Evolutionary conservation across 1,140 invertebrate genomes (phyloP), one percentile per base, ranked within the genome.

Genomic region (Araneus ventricosus): DNA sequence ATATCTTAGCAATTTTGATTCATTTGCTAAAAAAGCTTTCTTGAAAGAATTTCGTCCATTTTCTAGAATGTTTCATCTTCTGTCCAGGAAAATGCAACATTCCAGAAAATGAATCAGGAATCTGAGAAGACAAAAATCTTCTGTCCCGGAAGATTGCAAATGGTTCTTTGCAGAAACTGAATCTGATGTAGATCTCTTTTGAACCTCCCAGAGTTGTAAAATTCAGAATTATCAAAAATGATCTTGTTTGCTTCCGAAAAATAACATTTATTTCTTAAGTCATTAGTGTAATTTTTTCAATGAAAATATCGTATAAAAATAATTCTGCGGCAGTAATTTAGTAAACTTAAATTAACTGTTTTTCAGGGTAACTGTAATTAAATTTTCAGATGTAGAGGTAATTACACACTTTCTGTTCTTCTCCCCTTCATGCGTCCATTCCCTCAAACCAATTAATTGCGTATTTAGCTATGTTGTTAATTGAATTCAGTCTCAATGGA

Each of bases 381-480:
- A 24, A 30, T 75, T 37, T 75, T 37, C 30, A 34, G 37, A 30
- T 34, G 30, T 34, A 34, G 70, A 75, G 30, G 22, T 30, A 75
- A 75, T 75, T 5, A 14, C 17, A 17, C 45, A 20, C 30, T 27
- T 34, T 67, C n/a, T 30, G n/a, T n/a, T 34, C 22, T 75, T 75
- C 30, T 75, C 20, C 6, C 70, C 2, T 37, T 20, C 0, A 75
- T 34, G 20, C 70, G 20, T 75, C 70, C 14, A 37, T 34, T 75
- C 10, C 17, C 37, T 75, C 10, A 10, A 75, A 75, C 30, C 30
- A 75, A 75, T 75, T 75, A 75, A 30, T 22, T 75, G 22, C 14
- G 70, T 34, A 75, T 75, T 37, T 75, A 75, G 37, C n/a, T n/a
- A n/a, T 8, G 63, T 67, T 27, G 63, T 67, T 67, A 70, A 75